Base-by-base conservation (phyloP, 2,113 vertebrate species). In the Larimichthys polyactis region DNA sequence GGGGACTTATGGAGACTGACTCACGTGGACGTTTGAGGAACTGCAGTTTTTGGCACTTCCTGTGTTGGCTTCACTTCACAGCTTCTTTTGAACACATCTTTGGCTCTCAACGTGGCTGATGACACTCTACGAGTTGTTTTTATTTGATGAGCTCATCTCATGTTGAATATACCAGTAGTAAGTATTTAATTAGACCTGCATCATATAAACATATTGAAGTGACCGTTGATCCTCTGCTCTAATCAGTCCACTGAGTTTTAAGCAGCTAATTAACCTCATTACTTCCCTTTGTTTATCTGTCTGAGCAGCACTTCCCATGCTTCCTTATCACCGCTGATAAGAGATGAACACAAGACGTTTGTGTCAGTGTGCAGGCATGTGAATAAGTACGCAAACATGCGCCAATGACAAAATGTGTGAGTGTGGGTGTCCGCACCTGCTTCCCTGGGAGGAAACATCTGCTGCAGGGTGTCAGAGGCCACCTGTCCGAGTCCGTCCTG, bases 371-470 rank as follows among this genome's bases (percentile, higher is more conserved):
- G 27, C 4, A 5, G 57, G 63, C 76, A 19, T 86, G 82, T 78
- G 57, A 76, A 54, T 77, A 63, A 75, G 16, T 79, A 67, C 85
- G 68, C 71, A 85, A 85, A 29, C 49, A 40, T 80, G 57, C 65
- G 58, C 55, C 63, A 58, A 60, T 70, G 76, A 78, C 27, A 60
- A 74, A 59, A 14, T 22, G 68, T 32, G 27, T 19, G 65, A 36
- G 65, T 59, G 70, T 63, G 78, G 70, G 78, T 43, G 84, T 69
- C 65, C 83, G 90, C 88, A 91, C 88, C 90, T 92, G 91, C 90
- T 69, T 76, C 85, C 44, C 65, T 64, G 79, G 62, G 73, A 91
- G 89, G 90, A 92, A 90, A 89, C 91, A 93, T 90, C 92, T 92
- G 92, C 88, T 83, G 75, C 75, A 63, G 83, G 49, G 86, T 82